Evolutionary conservation across 2,888 invertebrate genomes (phyloP).

Genomic region (Eristalis arbustorum): DNA sequence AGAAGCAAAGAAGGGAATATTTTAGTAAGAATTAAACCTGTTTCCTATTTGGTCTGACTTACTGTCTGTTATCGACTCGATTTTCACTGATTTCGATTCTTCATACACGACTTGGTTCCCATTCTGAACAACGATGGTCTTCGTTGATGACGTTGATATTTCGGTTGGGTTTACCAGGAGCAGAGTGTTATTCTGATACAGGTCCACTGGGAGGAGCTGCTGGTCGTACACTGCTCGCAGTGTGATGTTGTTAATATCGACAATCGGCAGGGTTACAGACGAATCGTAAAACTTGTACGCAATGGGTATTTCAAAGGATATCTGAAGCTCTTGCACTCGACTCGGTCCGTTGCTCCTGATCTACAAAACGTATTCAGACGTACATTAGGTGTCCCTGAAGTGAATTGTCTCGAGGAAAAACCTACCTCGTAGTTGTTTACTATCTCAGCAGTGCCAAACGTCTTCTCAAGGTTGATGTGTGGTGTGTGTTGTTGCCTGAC

Average conservation of each 20-base stretch:
- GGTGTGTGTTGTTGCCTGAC: constrained; percentile 75
- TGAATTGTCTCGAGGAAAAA: neutral
- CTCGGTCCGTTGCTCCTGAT: constrained; percentile 80
- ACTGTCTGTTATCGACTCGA: constrained; percentile 48
- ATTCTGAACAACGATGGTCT: constrained; percentile 67
- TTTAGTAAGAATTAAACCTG: neutral
- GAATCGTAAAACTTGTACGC: constrained; percentile 77
- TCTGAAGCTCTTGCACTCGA: constrained; percentile 76
- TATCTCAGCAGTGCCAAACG: constrained; percentile 74
- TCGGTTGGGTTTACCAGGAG: constrained; percentile 76
- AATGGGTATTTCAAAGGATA: constrained; percentile 77
- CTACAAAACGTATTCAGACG: constrained; percentile 41
- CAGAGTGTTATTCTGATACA: constrained; percentile 77
- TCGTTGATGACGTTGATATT: constrained; percentile 70
- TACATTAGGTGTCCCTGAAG: neutral
- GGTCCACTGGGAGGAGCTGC: constrained; percentile 75
- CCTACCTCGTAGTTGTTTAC: constrained; percentile 77
- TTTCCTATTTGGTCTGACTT: constrained; percentile 2
- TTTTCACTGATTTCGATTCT: constrained; percentile 18
- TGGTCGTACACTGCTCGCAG: constrained; percentile 77
- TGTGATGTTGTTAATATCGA: constrained; percentile 77
- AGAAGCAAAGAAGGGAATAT: neutral
- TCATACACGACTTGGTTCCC: constrained; percentile 57
- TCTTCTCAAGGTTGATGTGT: constrained; percentile 77
- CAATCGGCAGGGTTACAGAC: constrained; percentile 74